Base-by-base conservation (phyloP, 2,113 vertebrate species). In the Suncus etruscus region DNA sequence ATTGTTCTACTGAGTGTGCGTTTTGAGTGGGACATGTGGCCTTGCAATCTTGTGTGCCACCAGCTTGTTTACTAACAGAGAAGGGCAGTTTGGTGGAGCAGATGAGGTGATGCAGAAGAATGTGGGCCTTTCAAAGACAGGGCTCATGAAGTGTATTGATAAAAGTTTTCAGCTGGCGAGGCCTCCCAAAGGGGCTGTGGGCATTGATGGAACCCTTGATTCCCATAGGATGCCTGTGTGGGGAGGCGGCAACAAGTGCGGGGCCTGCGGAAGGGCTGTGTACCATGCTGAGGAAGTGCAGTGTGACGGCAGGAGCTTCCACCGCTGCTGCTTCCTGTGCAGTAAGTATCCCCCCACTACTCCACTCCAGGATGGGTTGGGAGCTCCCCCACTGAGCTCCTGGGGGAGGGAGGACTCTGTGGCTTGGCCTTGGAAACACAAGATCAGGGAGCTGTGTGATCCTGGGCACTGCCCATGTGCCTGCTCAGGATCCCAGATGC, bases 201-300 rank as follows among this genome's bases (percentile, higher is more conserved):
- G n/a, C 48, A 0, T 32, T 31, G 84, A 92, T 91, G 2, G 61
- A 10, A 4, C 0, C 22, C 79, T 88, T 66, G 61, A 3, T 90
- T 68, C 76, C 65, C 22, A 1, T 94, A 95, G 86, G 70, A 98
- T 99, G 99, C 98, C 99, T 0, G 98, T 99, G 97, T 99, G 99
- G 99, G 99, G 99, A 89, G 99, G 99, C 4, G 99, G 99, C 58
- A 99, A 99, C 98, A 98, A 98, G 86, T 99, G 99, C 0, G 96
- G 98, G 0, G 98, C 98, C 70, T 99, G 99, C 2, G 96, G 97
- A 2, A 97, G 98, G 83, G 98, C 97, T 0, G 99, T 99, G 65
- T 99, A 99, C 97, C 99, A 99, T 0, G 99, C 99, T 0, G 99
- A 99, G 96, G 99, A 99, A 92, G 98, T 99, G 85, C 99, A 99